These are phyloP conservation scores for Ondatra zibethicus DNA, from an alignment of 2,113 vertebrate species.

Conservation along the genomic window DNA sequence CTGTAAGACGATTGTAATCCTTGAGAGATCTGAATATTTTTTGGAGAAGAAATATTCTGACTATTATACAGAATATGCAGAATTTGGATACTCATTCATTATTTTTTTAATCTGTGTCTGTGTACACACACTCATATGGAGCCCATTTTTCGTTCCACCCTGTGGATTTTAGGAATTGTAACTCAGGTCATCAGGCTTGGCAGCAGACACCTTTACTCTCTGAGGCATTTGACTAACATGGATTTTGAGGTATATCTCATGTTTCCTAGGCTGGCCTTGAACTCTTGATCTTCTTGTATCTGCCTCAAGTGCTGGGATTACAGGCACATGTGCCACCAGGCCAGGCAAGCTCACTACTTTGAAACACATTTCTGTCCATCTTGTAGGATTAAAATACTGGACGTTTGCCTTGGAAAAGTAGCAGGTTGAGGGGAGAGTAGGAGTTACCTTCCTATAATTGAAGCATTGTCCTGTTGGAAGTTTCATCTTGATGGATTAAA, in stretches of 20 bases:
- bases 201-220: background rate
- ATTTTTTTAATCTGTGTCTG: background rate
- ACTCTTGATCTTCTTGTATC: background rate
- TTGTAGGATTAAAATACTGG: slow-evolving; percentile 41
- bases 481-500: slow-evolving; percentile 9
- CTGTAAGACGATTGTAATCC: background rate
- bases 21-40: slow-evolving; percentile 24
- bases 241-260: background rate
- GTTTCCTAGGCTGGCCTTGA: background rate
- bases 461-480: background rate
- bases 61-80: background rate
- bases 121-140: background rate
- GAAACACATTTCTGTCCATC: slow-evolving; percentile 20
- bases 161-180: background rate
- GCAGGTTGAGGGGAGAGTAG: background rate
- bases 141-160: background rate
- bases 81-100: background rate
- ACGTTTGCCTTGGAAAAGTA: slow-evolving; percentile 39
- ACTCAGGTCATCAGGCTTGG: background rate
- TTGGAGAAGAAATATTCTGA: slow-evolving; percentile 29
- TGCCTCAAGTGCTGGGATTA: background rate
- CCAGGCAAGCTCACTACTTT: background rate
- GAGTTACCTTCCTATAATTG: slow-evolving; percentile 21
- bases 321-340: background rate
- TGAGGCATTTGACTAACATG: background rate